Conservation (phyloP, 2,113 vertebrate genomes). For the Eupsittula cactorum region DNA sequence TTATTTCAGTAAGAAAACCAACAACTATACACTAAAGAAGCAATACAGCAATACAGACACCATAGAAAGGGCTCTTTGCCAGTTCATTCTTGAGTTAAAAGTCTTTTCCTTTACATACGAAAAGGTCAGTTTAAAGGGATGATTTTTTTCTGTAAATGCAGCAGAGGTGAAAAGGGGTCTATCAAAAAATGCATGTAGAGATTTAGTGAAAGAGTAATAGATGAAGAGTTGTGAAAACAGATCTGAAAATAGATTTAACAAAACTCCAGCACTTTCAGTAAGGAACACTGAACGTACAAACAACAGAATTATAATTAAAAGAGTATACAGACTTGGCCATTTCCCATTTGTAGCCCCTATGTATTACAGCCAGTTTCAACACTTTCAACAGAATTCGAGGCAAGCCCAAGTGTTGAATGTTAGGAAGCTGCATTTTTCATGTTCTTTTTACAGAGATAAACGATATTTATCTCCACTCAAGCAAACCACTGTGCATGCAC, state of each 20-base stretch:
- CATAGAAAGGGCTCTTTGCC: not conserved
- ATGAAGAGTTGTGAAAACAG: not conserved
- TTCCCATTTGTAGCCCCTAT: not conserved
- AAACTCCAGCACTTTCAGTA: not conserved
- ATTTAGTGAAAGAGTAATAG: not conserved
- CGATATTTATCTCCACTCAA: not conserved
- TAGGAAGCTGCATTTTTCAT: not conserved
- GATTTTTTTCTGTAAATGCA: not conserved
- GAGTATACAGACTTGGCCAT: not conserved
- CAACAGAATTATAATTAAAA: not conserved
- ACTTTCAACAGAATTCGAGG: not conserved
- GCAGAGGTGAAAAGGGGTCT: not conserved
- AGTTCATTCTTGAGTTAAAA: not conserved
- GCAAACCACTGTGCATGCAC: not conserved
- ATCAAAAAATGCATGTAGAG: not conserved
- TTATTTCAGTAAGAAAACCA: not conserved
- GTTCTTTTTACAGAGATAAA: not conserved
- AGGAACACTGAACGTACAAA: not conserved
- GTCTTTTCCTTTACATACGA: not conserved
- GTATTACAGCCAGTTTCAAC: not conserved
- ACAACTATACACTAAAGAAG: not conserved
- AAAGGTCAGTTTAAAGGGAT: not conserved
- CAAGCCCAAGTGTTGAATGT: not conserved
- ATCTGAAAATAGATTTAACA: not conserved
- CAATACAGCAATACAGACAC: not conserved